A percentile compares a stretch with the other conserved stretches of the same genome.
phyloP scores from a whole-genome alignment of 2,113 vertebrate genomes.

The Cacatua alba region DNA sequence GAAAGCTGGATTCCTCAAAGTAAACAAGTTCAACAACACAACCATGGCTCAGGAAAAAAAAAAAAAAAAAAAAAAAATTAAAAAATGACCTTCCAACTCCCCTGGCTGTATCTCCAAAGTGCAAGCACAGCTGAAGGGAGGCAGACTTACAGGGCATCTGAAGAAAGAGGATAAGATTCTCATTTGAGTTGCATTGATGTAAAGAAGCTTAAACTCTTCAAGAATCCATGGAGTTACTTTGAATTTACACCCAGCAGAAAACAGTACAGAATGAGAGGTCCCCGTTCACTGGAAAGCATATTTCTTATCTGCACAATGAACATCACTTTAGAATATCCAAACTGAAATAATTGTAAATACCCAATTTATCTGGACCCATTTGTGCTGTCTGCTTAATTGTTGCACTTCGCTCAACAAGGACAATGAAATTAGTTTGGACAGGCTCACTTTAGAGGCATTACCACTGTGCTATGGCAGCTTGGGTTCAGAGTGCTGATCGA shows the following conservation, averaged over 20 bases:
- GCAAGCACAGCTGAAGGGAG: conserved; percentile 16
- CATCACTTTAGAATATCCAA: conserved; percentile 39
- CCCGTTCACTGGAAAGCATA: background rate
- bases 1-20: background rate
- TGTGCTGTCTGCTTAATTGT: conserved; percentile 23
- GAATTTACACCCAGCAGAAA: background rate
- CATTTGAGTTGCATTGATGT: background rate
- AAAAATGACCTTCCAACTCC: background rate
- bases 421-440: conserved; percentile 48
- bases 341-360: conserved; percentile 53
- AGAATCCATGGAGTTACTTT: background rate
- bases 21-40: background rate
- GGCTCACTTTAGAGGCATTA: conserved; percentile 11
- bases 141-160: background rate
- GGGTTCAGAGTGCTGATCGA: background rate
- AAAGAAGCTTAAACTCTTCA: background rate
- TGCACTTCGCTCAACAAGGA: conserved; percentile 40
- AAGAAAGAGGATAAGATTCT: background rate
- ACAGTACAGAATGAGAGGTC: background rate
- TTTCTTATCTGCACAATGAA: background rate
- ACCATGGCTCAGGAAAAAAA: background rate
- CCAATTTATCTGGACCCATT: background rate
- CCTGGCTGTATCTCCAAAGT: background rate
- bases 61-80: background rate
- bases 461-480: background rate